Conservation (phyloP, 2,797 vertebrate species). For the Poeciliopsis infans region DNA sequence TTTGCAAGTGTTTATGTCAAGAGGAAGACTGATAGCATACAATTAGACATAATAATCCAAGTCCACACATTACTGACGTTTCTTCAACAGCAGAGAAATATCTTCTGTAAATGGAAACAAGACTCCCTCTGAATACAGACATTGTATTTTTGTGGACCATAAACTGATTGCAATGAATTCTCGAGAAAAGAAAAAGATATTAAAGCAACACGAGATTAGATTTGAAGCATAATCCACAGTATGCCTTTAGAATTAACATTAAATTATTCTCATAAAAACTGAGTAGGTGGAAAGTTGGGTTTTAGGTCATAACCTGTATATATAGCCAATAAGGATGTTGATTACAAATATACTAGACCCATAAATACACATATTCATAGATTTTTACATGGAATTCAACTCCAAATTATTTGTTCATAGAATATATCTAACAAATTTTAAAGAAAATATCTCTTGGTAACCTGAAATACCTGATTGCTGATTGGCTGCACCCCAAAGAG, state of each 20-base stretch:
- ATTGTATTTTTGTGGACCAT: neutral
- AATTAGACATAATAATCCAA: neutral
- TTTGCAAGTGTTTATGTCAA: neutral
- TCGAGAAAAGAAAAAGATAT: neutral
- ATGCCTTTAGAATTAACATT: neutral
- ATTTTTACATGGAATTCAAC: neutral
- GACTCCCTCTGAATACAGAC: neutral
- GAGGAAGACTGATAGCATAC: neutral
- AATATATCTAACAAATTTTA: neutral
- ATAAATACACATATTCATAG: neutral
- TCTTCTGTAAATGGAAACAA: neutral
- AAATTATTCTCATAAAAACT: neutral
- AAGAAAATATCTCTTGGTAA: neutral
- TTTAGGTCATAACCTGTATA: neutral
- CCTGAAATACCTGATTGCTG: neutral
- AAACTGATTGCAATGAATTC: neutral
- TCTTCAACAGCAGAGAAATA: neutral
- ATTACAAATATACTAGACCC: neutral
- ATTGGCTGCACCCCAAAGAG: too few relatives aligned
- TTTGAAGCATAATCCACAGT: neutral
- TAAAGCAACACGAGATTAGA: neutral
- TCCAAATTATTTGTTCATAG: neutral
- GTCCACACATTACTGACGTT: neutral
- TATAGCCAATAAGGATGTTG: neutral
- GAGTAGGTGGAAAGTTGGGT: neutral